Evolutionary conservation across 2,797 vertebrate genomes (phyloP), one percentile per base, ranked within the genome.

Genomic region (Danio tinwini): DNA sequence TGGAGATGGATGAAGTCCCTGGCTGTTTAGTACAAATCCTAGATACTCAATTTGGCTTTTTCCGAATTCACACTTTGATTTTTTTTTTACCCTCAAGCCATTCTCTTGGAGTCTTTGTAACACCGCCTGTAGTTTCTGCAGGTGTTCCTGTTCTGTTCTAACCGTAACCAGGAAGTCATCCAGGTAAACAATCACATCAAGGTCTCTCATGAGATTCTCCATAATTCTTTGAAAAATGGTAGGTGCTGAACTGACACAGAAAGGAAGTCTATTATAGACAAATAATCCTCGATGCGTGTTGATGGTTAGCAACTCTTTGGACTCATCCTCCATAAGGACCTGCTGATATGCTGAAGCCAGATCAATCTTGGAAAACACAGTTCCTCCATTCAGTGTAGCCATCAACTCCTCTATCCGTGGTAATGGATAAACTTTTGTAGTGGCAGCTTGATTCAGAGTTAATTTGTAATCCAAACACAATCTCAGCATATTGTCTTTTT

Each of bases 311-410:
- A 69, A 56, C 11, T 83, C 53, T 44, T 76, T 83, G 10, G 72
- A 83, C 11, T 80, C 63, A 14, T 83, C 50, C 13, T 80, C 72
- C 5, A 81, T 61, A 19, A 83, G n/a, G 2, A 81, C 78, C 12
- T 83, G 65, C 19, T 81, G 59, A 29, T 83, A 83, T 5, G 52
- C 78, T 53, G 78, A 16, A 29, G 76, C 84, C 19, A 85, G 37
- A 67, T 84, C 84, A 29, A 82, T 80, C n/a, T 86, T 80, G 5
- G 73, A 85, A 52, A 85, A 82, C 5, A 83, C 16, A 17, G 61
- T 82, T 1, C 75, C 82, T 49, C 82, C 84, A 82, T 61, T 72
- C 9, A 85, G 79, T 12, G 70, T 72, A 11, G 84, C 79, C 16
- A 81, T 16, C 19, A 83, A 14, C 55, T 83, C 82, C 56, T 85